Percentiles rank a stretch among this genome's conserved stretches.
These are phyloP conservation scores for Lagorchestes hirsutus DNA, from an alignment of 2,797 vertebrate genomes.

Conservation along the genomic window DNA sequence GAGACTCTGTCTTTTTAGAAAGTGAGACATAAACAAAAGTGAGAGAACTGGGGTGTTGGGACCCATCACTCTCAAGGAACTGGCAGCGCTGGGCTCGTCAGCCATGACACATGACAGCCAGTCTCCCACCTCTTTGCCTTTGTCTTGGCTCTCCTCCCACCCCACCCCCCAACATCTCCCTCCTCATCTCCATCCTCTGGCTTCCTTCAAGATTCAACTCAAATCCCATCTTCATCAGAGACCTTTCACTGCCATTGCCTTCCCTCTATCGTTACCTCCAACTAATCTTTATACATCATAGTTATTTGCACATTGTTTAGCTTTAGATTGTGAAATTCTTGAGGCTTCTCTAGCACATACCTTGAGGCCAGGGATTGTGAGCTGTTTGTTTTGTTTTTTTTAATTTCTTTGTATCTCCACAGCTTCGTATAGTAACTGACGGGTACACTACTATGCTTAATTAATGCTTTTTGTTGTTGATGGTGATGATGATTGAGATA, in stretches of 20 bases:
- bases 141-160: not conserved
- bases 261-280: not conserved
- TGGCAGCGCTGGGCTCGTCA: not conserved
- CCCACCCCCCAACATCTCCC: not conserved
- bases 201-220: not conserved
- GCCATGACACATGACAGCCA: not conserved
- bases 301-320: not conserved
- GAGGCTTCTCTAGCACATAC: too few relatives aligned
- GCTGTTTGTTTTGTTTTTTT: not conserved
- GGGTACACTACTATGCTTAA: too few relatives aligned
- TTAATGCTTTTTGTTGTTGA: not conserved
- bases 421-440: not conserved
- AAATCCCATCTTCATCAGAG: not conserved
- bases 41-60: conserved; percentile 18
- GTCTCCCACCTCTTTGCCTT: not conserved
- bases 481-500: not conserved
- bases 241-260: not conserved
- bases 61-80: not conserved
- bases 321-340: not conserved
- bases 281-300: not conserved
- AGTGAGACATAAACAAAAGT: not conserved
- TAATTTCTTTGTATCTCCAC: not conserved
- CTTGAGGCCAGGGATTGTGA: not conserved
- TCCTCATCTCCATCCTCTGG: not conserved
- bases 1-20: not conserved